phyloP scores from a whole-genome alignment of 2,888 invertebrate genomes.

The Entomobrya multifasciata region DNA sequence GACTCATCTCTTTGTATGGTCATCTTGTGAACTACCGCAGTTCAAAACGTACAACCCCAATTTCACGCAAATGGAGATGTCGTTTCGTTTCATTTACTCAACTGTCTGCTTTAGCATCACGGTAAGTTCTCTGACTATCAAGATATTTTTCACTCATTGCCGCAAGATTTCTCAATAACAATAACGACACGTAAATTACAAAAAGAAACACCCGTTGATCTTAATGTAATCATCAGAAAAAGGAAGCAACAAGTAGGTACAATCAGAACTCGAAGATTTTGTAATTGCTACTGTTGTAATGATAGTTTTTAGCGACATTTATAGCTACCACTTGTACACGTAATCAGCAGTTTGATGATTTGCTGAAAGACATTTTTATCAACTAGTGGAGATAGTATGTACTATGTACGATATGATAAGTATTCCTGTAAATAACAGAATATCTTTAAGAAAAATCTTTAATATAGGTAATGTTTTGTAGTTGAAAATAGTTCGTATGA shows the following conservation, averaged over 20 bases:
- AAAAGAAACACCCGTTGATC: slow-evolving; percentile 19
- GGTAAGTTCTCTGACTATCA: slow-evolving; percentile 85
- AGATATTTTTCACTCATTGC: not conserved
- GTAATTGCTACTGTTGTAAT: not conserved
- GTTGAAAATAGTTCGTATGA: no score
- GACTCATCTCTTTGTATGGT: not conserved
- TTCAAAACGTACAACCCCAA: slow-evolving; percentile 97
- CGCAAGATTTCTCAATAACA: slow-evolving; percentile 28
- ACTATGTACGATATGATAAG: no score
- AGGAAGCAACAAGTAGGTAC: slow-evolving; percentile 12
- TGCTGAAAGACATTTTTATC: no score
- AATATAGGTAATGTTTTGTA: no score
- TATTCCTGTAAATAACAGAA: no score
- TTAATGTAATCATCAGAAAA: not conserved
- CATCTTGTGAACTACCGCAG: slow-evolving; percentile 83
- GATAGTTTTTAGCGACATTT: not conserved
- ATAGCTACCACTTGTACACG: not conserved
- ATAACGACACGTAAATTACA: not conserved
- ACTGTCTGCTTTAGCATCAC: slow-evolving; percentile 88
- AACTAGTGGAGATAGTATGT: no score
- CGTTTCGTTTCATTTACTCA: slow-evolving; percentile 95
- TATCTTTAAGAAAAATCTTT: no score
- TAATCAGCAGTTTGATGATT: no score
- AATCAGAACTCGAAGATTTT: not conserved
- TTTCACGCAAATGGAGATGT: slow-evolving; percentile 98